Evolutionary conservation across 2,888 invertebrate species (phyloP), one percentile per base, ranked within the genome.

Genomic region (Acrobasis consociella): DNA sequence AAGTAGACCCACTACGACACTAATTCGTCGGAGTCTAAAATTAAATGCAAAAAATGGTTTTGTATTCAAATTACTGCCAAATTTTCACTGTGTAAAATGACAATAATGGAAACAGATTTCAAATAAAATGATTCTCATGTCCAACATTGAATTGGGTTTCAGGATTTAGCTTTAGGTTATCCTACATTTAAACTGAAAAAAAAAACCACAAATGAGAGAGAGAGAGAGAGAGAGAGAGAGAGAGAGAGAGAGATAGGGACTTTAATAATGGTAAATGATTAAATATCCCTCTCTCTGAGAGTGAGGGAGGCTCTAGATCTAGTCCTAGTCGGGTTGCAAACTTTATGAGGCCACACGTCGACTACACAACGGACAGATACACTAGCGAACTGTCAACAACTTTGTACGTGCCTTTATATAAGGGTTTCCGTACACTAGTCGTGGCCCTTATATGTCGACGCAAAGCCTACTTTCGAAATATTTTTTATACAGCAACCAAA

Each of bases 281-380:
- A n/a, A n/a, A n/a, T 11, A 11, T 42, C 8, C 42, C 42, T 3
- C 39, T 9, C 42, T 11, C 11, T 42, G n/a, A 22, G 22, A 22
- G 22, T 22, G 22, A 22, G 10, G 42, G n/a, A n/a, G n/a, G n/a
- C n/a, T n/a, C n/a, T n/a, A n/a, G n/a, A 42, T 42, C 42, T 46
- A 15, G 42, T 31, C 2, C 11, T n/a, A 49, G 61, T n/a, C 39
- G 3, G 38, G 16, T 8, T 56, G 56, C 56, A 56, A 56, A 42
- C 56, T 56, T 56, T 56, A 56, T 56, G 56, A 42, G 42, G 56
- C 22, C 56, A 56, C 56, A 42, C 56, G 56, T 56, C 56, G 17
- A 9, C 56, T 39, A 17, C 31, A 13, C 42, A 56, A 39, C 56
- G 16, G 56, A 42, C 11, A 56, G 17, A n/a, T 52, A 13, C 39